Evolutionary conservation across 2,113 vertebrate genomes (phyloP), one percentile per base, ranked within the genome.

Genomic region (Ctenomys sociabilis): DNA sequence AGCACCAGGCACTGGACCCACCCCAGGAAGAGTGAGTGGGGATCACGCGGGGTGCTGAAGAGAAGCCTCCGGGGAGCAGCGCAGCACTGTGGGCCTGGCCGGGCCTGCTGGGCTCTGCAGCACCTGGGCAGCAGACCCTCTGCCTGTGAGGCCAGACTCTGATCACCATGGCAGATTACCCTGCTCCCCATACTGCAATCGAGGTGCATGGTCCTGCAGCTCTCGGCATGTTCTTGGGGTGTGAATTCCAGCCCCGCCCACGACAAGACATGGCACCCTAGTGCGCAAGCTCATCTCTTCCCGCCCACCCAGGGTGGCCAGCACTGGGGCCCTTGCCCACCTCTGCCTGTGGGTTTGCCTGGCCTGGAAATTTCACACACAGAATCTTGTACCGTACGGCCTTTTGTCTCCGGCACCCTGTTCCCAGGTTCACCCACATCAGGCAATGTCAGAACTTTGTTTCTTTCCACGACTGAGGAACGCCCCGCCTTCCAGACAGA

Each of bases 331-430:
- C n/a, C 70, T 40, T n/a, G 9, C 21, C 70, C 21, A 10, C 70
- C 17, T 37, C 70, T 9, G 21, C 37, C 70, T 22, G 21, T 37
- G 70, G 8, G 4, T 10, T 40, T 37, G n/a, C n/a, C n/a, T 40
- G 70, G 19, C 37, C 70, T 40, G 70, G n/a, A 24, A 40, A 37
- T 73, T 40, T 22, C n/a, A 24, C n/a, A 40, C 3, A 22, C 7
- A 10, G 68, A 72, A 37, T 21, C 19, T 9, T 37, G n/a, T 1
- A 10, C n/a, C 5, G 1, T 3, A 3, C 7, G n/a, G 68, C n/a
- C 17, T 22, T 70, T 72, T 72, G 35, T 22, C 17, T n/a, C n/a
- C 10, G n/a, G 68, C 19, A 22, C 68, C n/a, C 2, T 72, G 63
- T 72, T 72, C 37, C 66, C 70, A 24, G 70, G 70, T 21, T 73